phyloP scores from a whole-genome alignment of 2,888 invertebrate species.

The Sycophila texana region DNA sequence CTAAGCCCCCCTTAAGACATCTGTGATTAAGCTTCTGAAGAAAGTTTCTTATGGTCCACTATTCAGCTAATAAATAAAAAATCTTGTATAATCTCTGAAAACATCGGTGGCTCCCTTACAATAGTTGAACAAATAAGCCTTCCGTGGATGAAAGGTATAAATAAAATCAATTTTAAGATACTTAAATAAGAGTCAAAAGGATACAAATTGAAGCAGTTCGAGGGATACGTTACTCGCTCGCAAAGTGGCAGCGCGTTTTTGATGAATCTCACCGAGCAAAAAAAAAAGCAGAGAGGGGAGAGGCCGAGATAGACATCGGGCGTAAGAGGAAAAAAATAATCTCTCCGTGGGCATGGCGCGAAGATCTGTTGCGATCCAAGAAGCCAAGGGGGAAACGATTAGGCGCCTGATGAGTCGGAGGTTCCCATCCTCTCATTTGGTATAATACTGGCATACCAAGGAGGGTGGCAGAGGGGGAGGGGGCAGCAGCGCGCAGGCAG shows the following conservation, averaged over 20 bases:
- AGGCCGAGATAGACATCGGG: background rate
- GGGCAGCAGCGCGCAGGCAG: background rate
- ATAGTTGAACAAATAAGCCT: too few relatives aligned
- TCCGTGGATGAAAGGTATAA: too few relatives aligned
- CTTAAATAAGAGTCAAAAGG: too few relatives aligned
- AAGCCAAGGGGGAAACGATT: constrained; percentile 56
- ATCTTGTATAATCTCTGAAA: too few relatives aligned
- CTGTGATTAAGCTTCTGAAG: too few relatives aligned
- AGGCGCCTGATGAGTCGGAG: constrained; percentile 59
- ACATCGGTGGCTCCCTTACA: too few relatives aligned
- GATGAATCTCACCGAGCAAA: constrained; percentile 8
- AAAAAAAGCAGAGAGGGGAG: background rate
- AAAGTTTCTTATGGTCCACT: too few relatives aligned
- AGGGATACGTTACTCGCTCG: background rate
- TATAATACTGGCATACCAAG: background rate
- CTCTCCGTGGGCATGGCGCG: background rate
- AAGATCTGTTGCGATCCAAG: constrained; percentile 23
- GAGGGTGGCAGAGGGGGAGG: background rate
- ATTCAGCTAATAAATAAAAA: too few relatives aligned
- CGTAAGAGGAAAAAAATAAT: background rate
- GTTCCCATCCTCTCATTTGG: constrained; percentile 37
- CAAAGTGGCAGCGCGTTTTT: constrained; percentile 19
- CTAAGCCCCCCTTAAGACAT: too few relatives aligned
- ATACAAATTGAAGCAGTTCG: too few relatives aligned
- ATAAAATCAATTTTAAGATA: too few relatives aligned